Conservation (phyloP, 1,140 invertebrate species). For the Procambarus clarkii region DNA sequence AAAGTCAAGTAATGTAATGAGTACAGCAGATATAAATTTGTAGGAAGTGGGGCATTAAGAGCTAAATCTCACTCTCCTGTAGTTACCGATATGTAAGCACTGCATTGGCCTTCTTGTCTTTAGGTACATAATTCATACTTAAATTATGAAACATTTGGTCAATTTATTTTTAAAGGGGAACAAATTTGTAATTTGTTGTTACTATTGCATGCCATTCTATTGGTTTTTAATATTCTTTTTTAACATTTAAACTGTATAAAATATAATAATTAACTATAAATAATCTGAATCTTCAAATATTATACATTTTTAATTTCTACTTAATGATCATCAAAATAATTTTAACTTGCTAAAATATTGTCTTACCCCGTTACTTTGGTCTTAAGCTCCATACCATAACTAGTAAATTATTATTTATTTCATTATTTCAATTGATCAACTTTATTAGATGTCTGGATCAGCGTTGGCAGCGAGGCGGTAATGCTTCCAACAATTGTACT, state of each 20-base stretch:
- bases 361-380: neutral
- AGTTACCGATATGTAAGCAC: too few species aligned
- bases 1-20: too few species aligned
- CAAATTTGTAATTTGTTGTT: neutral
- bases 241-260: neutral
- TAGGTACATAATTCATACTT: too few species aligned
- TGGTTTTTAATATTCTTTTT: neutral
- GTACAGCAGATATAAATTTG: too few species aligned
- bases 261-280: neutral
- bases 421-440: neutral
- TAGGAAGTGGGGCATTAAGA: too few species aligned
- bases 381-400: neutral
- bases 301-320: neutral
- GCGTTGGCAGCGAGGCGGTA: slow-evolving; percentile 82
- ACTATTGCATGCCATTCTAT: neutral
- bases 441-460: slow-evolving; percentile 79
- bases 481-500: slow-evolving; percentile 83
- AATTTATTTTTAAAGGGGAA: too few species aligned
- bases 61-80: too few species aligned
- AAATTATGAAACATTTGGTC: too few species aligned
- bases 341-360: neutral
- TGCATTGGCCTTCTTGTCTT: too few species aligned
- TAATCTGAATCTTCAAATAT: neutral
- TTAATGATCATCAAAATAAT: neutral
- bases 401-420: neutral